phyloP scores from a whole-genome alignment of 2,888 invertebrate genomes.

The Eupelmus urozonus region DNA sequence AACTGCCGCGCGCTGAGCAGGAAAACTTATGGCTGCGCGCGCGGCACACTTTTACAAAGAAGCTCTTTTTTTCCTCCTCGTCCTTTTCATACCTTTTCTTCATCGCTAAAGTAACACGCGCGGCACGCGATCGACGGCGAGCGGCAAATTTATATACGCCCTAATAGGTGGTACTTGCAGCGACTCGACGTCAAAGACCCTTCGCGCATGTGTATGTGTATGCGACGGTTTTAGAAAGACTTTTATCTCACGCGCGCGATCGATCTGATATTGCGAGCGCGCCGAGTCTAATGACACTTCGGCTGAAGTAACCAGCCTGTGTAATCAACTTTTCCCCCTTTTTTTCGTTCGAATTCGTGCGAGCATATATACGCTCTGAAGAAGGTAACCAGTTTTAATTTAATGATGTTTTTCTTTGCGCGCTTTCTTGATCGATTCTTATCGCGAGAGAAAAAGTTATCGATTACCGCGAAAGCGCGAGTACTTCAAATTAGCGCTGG shows the following conservation, averaged over 20 bases:
- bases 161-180: constrained; percentile 30
- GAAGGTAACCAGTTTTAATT: constrained; percentile 19
- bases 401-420: background rate
- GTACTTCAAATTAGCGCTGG: background rate
- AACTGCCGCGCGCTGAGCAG: background rate
- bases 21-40: constrained; percentile 11
- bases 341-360: background rate
- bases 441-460: background rate
- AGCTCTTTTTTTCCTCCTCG: constrained; percentile 8
- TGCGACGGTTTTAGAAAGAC: constrained; percentile 1
- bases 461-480: background rate
- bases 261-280: background rate
- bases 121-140: constrained; percentile 19
- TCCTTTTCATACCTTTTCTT: constrained; percentile 3
- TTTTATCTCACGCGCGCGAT: background rate
- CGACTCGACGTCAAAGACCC: background rate
- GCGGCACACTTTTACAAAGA: constrained; percentile 36
- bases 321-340: background rate
- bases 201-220: too few species aligned
- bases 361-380: background rate
- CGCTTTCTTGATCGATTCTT: background rate
- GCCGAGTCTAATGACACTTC: background rate
- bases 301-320: too few species aligned
- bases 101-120: background rate
- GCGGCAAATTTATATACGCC: constrained; percentile 19